A percentile compares a stretch with the other conserved stretches of the same genome.
These are phyloP conservation scores for Amblyopsis rosae DNA, from an alignment of 2,113 vertebrate species.

Conservation along the genomic window DNA sequence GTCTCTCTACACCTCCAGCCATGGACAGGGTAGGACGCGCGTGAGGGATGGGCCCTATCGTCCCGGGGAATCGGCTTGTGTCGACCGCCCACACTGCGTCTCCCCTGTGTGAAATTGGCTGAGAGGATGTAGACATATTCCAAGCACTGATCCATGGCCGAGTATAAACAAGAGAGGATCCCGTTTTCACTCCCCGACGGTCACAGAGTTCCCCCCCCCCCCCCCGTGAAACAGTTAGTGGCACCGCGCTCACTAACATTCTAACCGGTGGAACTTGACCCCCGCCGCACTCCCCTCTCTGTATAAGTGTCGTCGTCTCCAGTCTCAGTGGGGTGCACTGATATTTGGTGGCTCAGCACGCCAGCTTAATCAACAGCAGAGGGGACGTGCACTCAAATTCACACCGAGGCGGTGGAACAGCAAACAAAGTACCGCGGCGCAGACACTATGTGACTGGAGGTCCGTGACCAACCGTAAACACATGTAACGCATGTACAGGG, in stretches of 20 bases:
- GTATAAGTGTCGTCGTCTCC: slow-evolving; percentile 42
- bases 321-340: slow-evolving; percentile 63
- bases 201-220: slow-evolving; percentile 71
- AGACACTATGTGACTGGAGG: slow-evolving; percentile 35
- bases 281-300: slow-evolving; percentile 34
- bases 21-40: slow-evolving; percentile 55
- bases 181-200: slow-evolving; percentile 71
- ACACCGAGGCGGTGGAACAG: slow-evolving; percentile 40
- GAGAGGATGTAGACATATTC: slow-evolving; percentile 86
- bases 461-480: slow-evolving; percentile 36
- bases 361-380: slow-evolving; percentile 65
- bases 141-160: slow-evolving; percentile 81
- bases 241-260: slow-evolving; percentile 69
- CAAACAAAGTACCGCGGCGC: slow-evolving; percentile 35
- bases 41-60: slow-evolving; percentile 73
- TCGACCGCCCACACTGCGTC: slow-evolving; percentile 74
- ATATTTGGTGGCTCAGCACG: slow-evolving; percentile 71
- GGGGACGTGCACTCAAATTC: slow-evolving; percentile 58
- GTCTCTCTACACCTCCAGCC: slow-evolving; percentile 57
- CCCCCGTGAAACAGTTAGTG: slow-evolving; percentile 73
- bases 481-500: slow-evolving; percentile 36
- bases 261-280: slow-evolving; percentile 66
- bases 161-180: slow-evolving; percentile 79
- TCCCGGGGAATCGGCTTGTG: slow-evolving; percentile 74
- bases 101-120: slow-evolving; percentile 82